Evolutionary conservation across 1,140 invertebrate species (phyloP).

Genomic region (Latrodectus geometricus): DNA sequence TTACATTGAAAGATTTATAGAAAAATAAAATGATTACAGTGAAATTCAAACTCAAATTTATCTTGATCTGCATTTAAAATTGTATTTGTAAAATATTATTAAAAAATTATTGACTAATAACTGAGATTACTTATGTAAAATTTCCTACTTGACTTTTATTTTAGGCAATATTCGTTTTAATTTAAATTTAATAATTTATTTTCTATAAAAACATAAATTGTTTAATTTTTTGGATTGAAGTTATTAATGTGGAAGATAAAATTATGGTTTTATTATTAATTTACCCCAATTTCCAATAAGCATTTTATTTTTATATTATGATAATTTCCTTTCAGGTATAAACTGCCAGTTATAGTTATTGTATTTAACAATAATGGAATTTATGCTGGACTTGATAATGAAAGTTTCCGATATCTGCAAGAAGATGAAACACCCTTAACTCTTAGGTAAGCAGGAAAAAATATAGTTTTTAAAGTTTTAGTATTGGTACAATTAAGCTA

Average conservation of each 20-base stretch:
- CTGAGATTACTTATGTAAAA: too few species aligned
- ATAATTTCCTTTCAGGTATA: constrained; percentile 76
- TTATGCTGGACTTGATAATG: constrained; percentile 84
- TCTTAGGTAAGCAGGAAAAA: constrained; percentile 69
- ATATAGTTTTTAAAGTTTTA: not conserved
- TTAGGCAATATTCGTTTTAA: not conserved
- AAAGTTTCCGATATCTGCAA: constrained; percentile 79
- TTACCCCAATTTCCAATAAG: not conserved
- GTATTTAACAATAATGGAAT: constrained; percentile 98
- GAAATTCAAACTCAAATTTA: too few species aligned
- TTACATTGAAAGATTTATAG: too few species aligned
- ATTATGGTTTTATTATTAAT: not conserved
- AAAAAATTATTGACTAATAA: too few species aligned
- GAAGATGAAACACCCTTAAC: constrained; percentile 73
- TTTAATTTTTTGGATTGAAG: not conserved
- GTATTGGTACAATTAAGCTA: too few species aligned
- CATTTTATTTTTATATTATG: not conserved
- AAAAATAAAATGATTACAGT: too few species aligned
- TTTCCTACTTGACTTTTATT: not conserved
- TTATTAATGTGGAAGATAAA: not conserved
- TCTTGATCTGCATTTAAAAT: too few species aligned
- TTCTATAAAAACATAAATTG: not conserved
- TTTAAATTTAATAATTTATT: not conserved
- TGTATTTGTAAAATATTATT: too few species aligned
- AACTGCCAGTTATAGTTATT: constrained; percentile 89